A percentile compares a stretch with the other conserved stretches of the same genome.
phyloP scores from a whole-genome alignment of 1,140 invertebrate genomes.

The Aphaenogaster rudis region DNA sequence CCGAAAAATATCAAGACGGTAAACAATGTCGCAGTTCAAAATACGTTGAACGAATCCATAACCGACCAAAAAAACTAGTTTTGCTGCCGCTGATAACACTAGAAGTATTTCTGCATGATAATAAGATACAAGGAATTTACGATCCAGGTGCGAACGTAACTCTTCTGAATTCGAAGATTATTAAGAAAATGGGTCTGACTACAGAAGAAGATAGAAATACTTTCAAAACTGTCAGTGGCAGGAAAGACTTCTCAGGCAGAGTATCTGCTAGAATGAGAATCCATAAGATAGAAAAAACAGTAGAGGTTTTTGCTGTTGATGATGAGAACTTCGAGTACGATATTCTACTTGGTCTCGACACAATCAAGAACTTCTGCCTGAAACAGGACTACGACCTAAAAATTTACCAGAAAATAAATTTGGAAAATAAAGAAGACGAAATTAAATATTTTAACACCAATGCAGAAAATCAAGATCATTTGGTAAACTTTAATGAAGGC shows the following conservation, averaged over 20 bases:
- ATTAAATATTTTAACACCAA: not conserved
- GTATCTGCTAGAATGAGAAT: not conserved
- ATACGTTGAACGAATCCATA: not conserved
- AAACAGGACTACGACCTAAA: not conserved
- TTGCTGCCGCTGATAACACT: not conserved
- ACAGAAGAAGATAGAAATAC: not conserved
- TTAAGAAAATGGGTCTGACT: not conserved
- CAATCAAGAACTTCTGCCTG: not conserved
- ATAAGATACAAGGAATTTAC: not conserved
- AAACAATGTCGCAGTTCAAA: not conserved
- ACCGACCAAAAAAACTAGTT: slow-evolving; percentile 15
- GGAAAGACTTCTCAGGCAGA: not conserved
- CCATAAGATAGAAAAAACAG: not conserved
- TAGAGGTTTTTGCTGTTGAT: not conserved
- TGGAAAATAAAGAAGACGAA: not conserved
- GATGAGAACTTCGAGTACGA: slow-evolving; percentile 1
- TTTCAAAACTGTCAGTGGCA: slow-evolving; percentile 6
- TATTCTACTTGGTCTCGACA: not conserved
- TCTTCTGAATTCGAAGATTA: slow-evolving; percentile 4
- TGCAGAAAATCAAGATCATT: not conserved
- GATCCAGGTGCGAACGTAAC: not conserved
- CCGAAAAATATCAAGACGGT: not conserved
- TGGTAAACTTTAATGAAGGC: not conserved
- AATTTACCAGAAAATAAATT: not conserved
- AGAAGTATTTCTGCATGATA: not conserved